A percentile compares a stretch with the other conserved stretches of the same genome.
These are phyloP conservation scores for Daktulosphaira vitifoliae DNA, from an alignment of 1,140 invertebrate species.

Conservation along the genomic window DNA sequence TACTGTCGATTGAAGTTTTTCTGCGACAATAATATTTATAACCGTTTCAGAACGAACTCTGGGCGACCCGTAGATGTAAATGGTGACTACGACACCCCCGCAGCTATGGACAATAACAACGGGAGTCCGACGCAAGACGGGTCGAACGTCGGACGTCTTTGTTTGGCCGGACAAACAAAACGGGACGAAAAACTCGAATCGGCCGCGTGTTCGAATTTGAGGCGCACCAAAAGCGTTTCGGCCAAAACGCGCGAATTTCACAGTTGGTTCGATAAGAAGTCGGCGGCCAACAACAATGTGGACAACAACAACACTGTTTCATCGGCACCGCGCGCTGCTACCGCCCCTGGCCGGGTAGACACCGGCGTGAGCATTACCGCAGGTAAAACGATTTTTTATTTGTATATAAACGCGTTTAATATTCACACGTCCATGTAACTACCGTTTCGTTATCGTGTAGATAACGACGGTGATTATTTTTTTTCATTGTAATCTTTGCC, in stretches of 20 bases:
- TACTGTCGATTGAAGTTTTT: background rate
- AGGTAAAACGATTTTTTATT: too few species aligned
- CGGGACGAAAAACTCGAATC: constrained; percentile 19
- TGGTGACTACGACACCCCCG: background rate
- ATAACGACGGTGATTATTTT: too few species aligned
- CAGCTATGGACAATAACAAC: background rate
- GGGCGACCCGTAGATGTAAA: background rate
- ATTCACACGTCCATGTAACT: too few species aligned
- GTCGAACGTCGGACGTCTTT: background rate
- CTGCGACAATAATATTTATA: background rate
- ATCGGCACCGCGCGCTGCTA: too few species aligned
- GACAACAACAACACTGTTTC: too few species aligned
- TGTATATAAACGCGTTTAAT: too few species aligned
- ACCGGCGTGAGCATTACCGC: too few species aligned
- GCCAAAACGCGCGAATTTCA: constrained; percentile 6
- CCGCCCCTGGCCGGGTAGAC: too few species aligned
- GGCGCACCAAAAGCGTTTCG: constrained; percentile 39
- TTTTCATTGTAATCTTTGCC: too few species aligned
- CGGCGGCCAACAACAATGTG: too few species aligned
- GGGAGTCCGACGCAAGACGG: background rate
- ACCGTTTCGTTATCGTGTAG: too few species aligned
- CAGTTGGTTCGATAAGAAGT: constrained; percentile 2
- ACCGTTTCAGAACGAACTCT: constrained; percentile 1
- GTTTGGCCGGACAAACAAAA: background rate
- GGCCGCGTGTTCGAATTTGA: constrained; percentile 37